Conservation (phyloP, 1,140 invertebrate species). For the Penaeus japonicus region DNA sequence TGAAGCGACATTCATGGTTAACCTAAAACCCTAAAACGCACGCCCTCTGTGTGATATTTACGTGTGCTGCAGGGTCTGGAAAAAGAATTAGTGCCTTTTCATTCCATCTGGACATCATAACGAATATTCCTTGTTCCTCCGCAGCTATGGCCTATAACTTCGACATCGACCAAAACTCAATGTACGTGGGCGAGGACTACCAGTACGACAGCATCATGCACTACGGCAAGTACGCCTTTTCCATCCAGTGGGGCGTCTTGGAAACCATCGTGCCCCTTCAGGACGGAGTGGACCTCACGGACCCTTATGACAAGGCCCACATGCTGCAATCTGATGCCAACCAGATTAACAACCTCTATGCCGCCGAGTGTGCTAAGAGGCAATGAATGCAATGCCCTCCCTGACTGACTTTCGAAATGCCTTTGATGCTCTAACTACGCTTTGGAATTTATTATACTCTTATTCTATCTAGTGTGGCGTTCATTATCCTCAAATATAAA, state of each 20-base stretch:
- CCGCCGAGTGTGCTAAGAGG: background rate
- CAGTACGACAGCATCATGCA: conserved; percentile 46
- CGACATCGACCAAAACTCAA: conserved; percentile 30
- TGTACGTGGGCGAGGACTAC: conserved; percentile 33
- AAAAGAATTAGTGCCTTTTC: background rate
- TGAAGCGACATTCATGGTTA: background rate
- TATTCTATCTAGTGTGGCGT: too few species aligned
- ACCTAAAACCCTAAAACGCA: too few species aligned
- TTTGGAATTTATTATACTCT: too few species aligned
- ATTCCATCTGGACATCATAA: background rate
- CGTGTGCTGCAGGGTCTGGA: background rate
- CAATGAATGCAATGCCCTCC: background rate
- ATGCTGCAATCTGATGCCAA: conserved; percentile 24
- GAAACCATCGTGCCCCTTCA: conserved; percentile 14
- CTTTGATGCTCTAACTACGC: too few species aligned
- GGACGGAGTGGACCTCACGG: background rate
- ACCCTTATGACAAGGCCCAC: conserved; percentile 24
- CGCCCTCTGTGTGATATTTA: background rate
- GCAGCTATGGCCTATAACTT: background rate
- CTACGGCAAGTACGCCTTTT: conserved; percentile 40
- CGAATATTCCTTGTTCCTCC: background rate
- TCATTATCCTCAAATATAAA: too few species aligned
- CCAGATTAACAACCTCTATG: conserved; percentile 41
- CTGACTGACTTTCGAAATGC: background rate
- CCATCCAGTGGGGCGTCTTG: conserved; percentile 24